Evolutionary conservation across 2,113 vertebrate species (phyloP), one percentile per base, ranked within the genome.

Genomic region (Dipodomys stephensi): DNA sequence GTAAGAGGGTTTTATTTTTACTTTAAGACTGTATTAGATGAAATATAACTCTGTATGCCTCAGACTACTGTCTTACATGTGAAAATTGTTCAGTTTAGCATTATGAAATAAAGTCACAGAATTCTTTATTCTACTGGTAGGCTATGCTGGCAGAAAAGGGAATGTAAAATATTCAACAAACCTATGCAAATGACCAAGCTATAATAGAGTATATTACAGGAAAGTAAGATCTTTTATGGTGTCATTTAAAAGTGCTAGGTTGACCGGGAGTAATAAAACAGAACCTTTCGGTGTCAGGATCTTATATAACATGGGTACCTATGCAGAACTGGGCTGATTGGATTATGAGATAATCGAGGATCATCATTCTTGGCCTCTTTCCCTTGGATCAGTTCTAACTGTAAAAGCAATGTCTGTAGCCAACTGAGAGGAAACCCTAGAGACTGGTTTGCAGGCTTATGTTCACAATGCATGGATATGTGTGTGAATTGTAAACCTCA

Each of bases 1-100:
- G 49, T 25, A 74, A 88, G 46, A 77, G 19, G 74, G 44, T 81
- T 82, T 94, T 74, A 68, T 64, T 87, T 91, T 90, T 15, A 83
- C 76, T 53, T 90, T 77, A 60, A 62, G 79, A 18, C 74, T 87
- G 6, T 60, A 39, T 39, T 32, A 60, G 78, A 73, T 84, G 88
- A 82, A 92, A 89, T n/a, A 19, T 2, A 76, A 39, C 44, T 46
- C 12, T 4, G 0, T 12, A 13, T 11, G 4, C 6, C 60, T 82
- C 15, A 35, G 82, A 9, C 32, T 39, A 5, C 69, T 69, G 18
- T 49, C 10, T 83, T 46, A 57, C 12, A 35, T 13, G 0, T 19
- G 10, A 30, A 86, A 30, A 64, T 28, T 0, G 7, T 39, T 39
- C 6, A 20, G 28, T 69, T 69, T 74, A 30, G 83, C 35, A 30